Evolutionary conservation across 2,888 invertebrate genomes (phyloP), one percentile per base, ranked within the genome.

Genomic region (Doris montereyensis): DNA sequence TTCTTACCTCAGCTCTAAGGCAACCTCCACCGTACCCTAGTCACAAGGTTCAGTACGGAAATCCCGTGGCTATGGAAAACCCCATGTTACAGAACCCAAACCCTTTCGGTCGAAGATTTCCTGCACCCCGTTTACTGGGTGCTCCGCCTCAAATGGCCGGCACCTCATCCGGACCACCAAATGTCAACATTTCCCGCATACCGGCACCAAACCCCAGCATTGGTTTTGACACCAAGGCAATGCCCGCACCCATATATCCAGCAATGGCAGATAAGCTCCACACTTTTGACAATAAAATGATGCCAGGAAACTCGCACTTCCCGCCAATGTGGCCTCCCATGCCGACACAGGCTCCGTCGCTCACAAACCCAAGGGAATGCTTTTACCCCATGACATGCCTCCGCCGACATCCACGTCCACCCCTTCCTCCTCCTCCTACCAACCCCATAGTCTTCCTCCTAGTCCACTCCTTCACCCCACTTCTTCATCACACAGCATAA

Each of bases 291-390:
- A n/a, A n/a, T n/a, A n/a, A n/a, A n/a, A n/a, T n/a, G n/a, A n/a
- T n/a, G n/a, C n/a, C n/a, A n/a, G n/a, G n/a, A n/a, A n/a, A n/a
- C n/a, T n/a, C n/a, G n/a, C 79, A 62, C 79, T 76, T 28, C 79
- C 79, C 21, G 79, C 79, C 17, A 75, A 79, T 72, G 41, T 35
- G 24, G 70, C 65, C 75, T 0, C 13, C 67, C 17, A 70, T 76
- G 60, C 41, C 70, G 34, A 57, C 71, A 28, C 76, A 79, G 65
- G 76, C 70, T 32, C 79, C 72, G 30, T 76, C 79, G 52, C 17
- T 79, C 0, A 58, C 74, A n/a, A n/a, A n/a, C n/a, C n/a, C n/a
- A n/a, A n/a, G n/a, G n/a, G n/a, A n/a, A n/a, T n/a, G n/a, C n/a
- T n/a, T n/a, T n/a, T n/a, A n/a, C n/a, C n/a, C n/a, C n/a, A n/a